These are phyloP conservation scores for Pemphigus obesinymphae DNA, from an alignment of 1,140 invertebrate species.

Conservation along the genomic window DNA sequence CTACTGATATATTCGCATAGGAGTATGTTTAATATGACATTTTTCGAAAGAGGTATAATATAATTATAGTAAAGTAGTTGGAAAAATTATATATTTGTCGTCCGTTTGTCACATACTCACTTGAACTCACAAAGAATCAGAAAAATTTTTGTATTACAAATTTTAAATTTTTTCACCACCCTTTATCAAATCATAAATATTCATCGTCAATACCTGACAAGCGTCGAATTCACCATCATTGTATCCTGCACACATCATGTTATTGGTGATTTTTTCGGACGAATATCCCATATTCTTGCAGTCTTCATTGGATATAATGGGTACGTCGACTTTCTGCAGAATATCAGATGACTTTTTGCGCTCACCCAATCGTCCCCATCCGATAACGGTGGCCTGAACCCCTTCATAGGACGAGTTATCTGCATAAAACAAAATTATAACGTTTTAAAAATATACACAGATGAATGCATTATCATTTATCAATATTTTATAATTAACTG, in stretches of 20 bases:
- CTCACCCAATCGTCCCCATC: constrained; percentile 69
- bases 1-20: background rate
- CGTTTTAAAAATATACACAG: background rate
- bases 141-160: no score
- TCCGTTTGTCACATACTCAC: no score
- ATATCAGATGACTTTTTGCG: constrained; percentile 59
- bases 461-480: no score
- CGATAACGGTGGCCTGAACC: constrained; percentile 63
- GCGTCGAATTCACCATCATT: constrained; percentile 67
- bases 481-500: no score
- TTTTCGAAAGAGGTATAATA: background rate
- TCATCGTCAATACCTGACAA: constrained; percentile 61
- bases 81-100: no score
- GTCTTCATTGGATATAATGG: constrained; percentile 58
- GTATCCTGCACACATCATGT: constrained; percentile 75
- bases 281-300: constrained; percentile 57
- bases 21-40: background rate
- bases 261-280: constrained; percentile 59
- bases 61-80: background rate
- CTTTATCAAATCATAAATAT: no score
- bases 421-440: background rate
- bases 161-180: no score
- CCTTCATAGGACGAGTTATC: constrained; percentile 54
- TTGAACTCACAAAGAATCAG: no score
- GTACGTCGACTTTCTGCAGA: constrained; percentile 56